phyloP scores from a whole-genome alignment of 2,797 vertebrate genomes.

The Acestrorhynchus altus region DNA sequence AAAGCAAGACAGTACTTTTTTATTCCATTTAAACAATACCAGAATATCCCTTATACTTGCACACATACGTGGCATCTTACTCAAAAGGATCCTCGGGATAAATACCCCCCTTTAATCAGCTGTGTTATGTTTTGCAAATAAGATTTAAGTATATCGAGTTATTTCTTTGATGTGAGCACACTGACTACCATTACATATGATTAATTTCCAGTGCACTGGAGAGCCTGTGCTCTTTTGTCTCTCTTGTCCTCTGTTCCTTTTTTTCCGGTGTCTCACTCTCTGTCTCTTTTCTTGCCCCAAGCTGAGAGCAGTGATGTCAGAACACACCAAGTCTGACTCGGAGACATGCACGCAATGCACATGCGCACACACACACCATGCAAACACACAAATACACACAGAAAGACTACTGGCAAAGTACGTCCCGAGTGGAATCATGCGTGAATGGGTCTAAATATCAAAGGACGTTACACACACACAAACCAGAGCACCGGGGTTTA shows the following conservation, averaged over 20 bases:
- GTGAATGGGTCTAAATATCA: constrained; percentile 31
- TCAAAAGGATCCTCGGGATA: neutral
- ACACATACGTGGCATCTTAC: too few species aligned
- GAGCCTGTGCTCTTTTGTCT: neutral
- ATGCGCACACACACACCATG: constrained; percentile 1
- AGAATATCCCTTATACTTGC: too few species aligned
- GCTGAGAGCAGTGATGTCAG: constrained; percentile 38
- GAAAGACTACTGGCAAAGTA: constrained; percentile 10
- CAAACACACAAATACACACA: constrained; percentile 6
- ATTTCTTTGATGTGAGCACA: neutral
- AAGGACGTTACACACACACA: constrained; percentile 21
- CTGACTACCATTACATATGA: neutral
- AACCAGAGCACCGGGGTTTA: neutral
- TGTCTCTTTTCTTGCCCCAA: constrained; percentile 5
- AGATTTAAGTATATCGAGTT: neutral
- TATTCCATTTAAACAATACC: too few species aligned
- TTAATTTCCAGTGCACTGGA: neutral
- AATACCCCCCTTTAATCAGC: neutral
- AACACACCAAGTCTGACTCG: constrained; percentile 31
- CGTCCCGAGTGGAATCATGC: constrained; percentile 29
- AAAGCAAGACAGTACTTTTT: too few species aligned
- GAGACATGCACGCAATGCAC: constrained; percentile 13
- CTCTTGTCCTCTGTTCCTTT: constrained; percentile 8
- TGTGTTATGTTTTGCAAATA: too few species aligned
- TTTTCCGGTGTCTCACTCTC: neutral